phyloP scores from a whole-genome alignment of 2,888 invertebrate genomes.

The Drosophila formosana region DNA sequence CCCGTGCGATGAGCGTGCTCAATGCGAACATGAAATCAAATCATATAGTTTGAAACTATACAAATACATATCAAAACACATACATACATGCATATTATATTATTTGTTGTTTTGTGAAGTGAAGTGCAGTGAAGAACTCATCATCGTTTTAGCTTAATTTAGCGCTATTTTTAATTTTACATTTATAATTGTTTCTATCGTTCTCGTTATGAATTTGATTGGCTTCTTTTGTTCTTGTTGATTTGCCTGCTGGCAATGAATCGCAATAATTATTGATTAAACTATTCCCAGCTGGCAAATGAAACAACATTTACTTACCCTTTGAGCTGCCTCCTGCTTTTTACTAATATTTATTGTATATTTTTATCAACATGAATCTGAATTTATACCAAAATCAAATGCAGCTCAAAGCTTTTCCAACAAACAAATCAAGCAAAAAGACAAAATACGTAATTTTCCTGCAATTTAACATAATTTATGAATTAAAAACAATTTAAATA shows the following conservation, averaged over 20 bases:
- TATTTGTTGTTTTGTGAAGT: conserved; percentile 37
- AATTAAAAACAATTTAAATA: conserved; percentile 36
- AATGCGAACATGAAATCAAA: conserved; percentile 46
- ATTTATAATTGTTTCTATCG: conserved; percentile 56
- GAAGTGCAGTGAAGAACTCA: conserved; percentile 24
- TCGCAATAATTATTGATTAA: too few relatives aligned
- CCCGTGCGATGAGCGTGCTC: conserved; percentile 73
- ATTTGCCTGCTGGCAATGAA: neutral
- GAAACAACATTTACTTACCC: conserved; percentile 39
- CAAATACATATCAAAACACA: conserved; percentile 14
- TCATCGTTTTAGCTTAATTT: conserved; percentile 60
- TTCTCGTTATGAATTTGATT: conserved; percentile 19
- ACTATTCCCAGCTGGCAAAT: conserved; percentile 18
- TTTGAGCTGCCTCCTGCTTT: conserved; percentile 64
- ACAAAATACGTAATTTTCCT: conserved; percentile 36
- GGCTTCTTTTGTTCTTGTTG: conserved; percentile 20
- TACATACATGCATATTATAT: conserved; percentile 19
- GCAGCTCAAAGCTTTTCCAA: conserved; percentile 66
- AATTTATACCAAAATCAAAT: conserved; percentile 54
- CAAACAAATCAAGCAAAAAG: conserved; percentile 34
- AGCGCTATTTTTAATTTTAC: conserved; percentile 59
- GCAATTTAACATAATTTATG: conserved; percentile 47
- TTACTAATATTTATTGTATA: conserved; percentile 77
- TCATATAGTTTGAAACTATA: conserved; percentile 38
- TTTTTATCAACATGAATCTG: conserved; percentile 35